Percentiles rank a stretch among this genome's conserved stretches.
Conservation (phyloP, 37 sponge, comb jelly and placozoan genomes). For the Cliona cf. orientalis region DNA sequence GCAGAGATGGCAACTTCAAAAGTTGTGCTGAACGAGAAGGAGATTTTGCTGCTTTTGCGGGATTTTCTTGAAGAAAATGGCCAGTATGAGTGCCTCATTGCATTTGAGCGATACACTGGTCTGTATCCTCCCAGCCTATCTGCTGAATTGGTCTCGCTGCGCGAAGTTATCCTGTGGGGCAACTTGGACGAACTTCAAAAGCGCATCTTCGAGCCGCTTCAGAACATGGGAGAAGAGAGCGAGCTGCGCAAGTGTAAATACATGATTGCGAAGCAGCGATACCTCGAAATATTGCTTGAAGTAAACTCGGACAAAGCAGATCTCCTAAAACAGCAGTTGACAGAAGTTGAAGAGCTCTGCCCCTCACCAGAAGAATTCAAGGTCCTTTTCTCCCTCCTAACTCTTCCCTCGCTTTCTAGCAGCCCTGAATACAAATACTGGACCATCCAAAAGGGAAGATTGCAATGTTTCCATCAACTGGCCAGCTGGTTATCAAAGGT, state of each 20-base stretch:
- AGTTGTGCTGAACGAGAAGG: too few relatives aligned
- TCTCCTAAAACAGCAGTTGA: too few relatives aligned
- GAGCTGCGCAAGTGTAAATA: slow-evolving; percentile 14
- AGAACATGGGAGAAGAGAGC: slow-evolving; percentile 4
- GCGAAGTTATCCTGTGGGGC: slow-evolving; percentile 71
- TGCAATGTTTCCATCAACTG: slow-evolving; percentile 8
- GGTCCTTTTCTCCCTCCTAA: slow-evolving; percentile 12
- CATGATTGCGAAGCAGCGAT: slow-evolving; percentile 52
- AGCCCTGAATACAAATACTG: slow-evolving; percentile 32
- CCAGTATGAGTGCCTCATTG: slow-evolving; percentile 38
- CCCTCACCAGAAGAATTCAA: slow-evolving; percentile 29
- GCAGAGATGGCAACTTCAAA: too few relatives aligned
- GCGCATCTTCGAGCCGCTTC: slow-evolving; percentile 47
- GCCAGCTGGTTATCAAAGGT: slow-evolving; percentile 1
- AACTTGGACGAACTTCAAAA: slow-evolving; percentile 70
- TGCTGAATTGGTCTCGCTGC: slow-evolving; percentile 56
- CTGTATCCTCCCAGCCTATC: slow-evolving; percentile 3
- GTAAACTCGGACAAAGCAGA: too few relatives aligned
- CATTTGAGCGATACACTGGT: slow-evolving; percentile 18
- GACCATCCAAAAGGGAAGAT: slow-evolving; percentile 11
- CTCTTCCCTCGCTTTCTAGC: slow-evolving; percentile 10
- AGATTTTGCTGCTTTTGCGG: slow-evolving; percentile 35
- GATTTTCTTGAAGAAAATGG: slow-evolving; percentile 59
- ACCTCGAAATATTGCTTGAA: slow-evolving; percentile 57
- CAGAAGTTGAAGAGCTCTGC: slow-evolving; percentile 24